Percentiles rank a stretch among this genome's conserved stretches.
Evolutionary conservation across 2,113 vertebrate species (phyloP).

Genomic region (Anoura caudifer): DNA sequence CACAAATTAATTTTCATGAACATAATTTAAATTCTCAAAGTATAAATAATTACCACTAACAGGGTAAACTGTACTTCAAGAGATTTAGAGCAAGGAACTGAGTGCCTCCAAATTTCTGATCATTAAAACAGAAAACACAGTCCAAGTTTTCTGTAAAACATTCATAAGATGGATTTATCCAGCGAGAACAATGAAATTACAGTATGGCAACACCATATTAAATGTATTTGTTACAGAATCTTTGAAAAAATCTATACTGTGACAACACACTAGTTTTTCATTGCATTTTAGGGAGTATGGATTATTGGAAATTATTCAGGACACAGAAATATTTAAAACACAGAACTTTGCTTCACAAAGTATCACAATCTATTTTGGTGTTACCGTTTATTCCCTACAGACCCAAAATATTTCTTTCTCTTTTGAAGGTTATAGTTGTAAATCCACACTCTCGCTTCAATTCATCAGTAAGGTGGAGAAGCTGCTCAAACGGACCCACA

Average conservation of each 20-base stretch:
- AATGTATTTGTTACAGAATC: slow-evolving; percentile 74
- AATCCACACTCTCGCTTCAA: slow-evolving; percentile 57
- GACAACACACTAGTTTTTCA: slow-evolving; percentile 77
- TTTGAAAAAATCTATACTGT: slow-evolving; percentile 70
- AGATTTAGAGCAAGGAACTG: slow-evolving; percentile 59
- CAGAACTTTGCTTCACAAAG: slow-evolving; percentile 65
- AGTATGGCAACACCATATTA: slow-evolving; percentile 79
- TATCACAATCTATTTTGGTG: slow-evolving; percentile 72
- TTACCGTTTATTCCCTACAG: slow-evolving; percentile 58
- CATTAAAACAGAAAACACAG: slow-evolving; percentile 68
- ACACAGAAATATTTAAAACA: slow-evolving; percentile 67
- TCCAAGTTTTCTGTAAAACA: slow-evolving; percentile 68
- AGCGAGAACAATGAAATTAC: slow-evolving; percentile 81
- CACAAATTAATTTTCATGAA: slow-evolving; percentile 76
- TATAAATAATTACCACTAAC: slow-evolving; percentile 73
- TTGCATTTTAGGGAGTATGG: slow-evolving; percentile 77
- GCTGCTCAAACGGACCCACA: slow-evolving; percentile 68
- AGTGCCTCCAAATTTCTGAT: slow-evolving; percentile 54
- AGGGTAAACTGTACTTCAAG: slow-evolving; percentile 62
- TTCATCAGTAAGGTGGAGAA: slow-evolving; percentile 64
- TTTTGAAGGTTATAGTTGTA: slow-evolving; percentile 54
- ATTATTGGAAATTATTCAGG: slow-evolving; percentile 76
- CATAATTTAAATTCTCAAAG: slow-evolving; percentile 74
- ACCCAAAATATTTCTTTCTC: slow-evolving; percentile 69
- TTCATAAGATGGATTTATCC: slow-evolving; percentile 75